Conservation (phyloP, 1,140 invertebrate genomes). For the Stegodyphus dumicola region DNA sequence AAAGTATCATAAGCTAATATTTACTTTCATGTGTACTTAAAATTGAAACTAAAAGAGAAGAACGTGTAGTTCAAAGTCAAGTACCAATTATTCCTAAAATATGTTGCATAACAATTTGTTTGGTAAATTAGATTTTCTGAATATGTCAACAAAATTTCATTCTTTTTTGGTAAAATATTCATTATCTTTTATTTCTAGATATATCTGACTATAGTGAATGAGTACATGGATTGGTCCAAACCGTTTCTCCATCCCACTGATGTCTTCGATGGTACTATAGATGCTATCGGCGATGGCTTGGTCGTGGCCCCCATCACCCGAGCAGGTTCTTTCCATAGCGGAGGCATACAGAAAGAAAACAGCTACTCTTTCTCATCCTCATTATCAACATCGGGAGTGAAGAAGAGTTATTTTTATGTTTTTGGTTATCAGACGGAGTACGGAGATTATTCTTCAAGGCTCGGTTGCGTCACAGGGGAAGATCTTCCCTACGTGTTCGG, state of each 20-base stretch:
- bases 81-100: too few relatives aligned
- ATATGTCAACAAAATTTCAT: too few relatives aligned
- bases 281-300: slow-evolving; percentile 92
- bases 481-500: slow-evolving; percentile 75
- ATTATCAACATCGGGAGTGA: slow-evolving; percentile 8
- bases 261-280: slow-evolving; percentile 91
- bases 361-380: not conserved
- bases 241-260: slow-evolving; percentile 91
- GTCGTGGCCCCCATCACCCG: slow-evolving; percentile 93
- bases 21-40: too few relatives aligned
- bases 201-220: slow-evolving; percentile 95
- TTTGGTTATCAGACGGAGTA: slow-evolving; percentile 80
- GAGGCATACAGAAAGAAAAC: slow-evolving; percentile 12
- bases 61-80: too few relatives aligned
- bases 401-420: slow-evolving; percentile 52
- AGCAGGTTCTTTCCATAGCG: slow-evolving; percentile 90
- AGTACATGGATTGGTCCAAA: slow-evolving; percentile 97
- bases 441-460: slow-evolving; percentile 83
- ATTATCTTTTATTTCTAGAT: slow-evolving; percentile 77
- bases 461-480: slow-evolving; percentile 70
- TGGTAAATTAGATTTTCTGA: too few relatives aligned
- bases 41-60: too few relatives aligned
- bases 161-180: slow-evolving; percentile 70
- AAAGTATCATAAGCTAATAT: too few relatives aligned
- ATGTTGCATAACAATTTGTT: too few relatives aligned